Evolutionary conservation across 2,888 invertebrate species (phyloP).

Genomic region (Drosophila mettleri): DNA sequence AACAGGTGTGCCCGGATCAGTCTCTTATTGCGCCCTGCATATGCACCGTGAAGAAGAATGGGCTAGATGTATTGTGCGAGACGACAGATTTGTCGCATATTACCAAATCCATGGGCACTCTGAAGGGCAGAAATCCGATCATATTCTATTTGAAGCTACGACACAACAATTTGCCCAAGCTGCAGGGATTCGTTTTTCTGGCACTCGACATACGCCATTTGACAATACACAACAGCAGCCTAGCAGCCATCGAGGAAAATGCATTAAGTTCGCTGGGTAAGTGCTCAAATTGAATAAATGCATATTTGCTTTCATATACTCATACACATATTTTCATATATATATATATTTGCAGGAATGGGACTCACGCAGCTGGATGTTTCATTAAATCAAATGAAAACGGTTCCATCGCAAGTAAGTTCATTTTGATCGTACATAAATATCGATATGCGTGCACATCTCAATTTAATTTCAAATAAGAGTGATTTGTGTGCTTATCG

Average conservation of each 20-base stretch:
- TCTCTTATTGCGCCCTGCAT: slow-evolving; percentile 92
- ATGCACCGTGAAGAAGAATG: slow-evolving; percentile 94
- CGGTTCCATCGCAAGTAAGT: slow-evolving; percentile 89
- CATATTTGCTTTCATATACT: background rate
- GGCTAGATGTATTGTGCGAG: slow-evolving; percentile 95
- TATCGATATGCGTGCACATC: slow-evolving; percentile 2
- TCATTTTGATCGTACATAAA: slow-evolving; percentile 4
- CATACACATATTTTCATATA: background rate
- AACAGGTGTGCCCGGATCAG: slow-evolving; percentile 91
- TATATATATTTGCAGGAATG: slow-evolving; percentile 87
- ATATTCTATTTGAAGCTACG: slow-evolving; percentile 95
- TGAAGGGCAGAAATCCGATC: slow-evolving; percentile 92
- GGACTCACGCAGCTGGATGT: slow-evolving; percentile 95
- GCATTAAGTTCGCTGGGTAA: slow-evolving; percentile 94
- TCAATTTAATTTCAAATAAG: background rate
- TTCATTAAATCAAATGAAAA: slow-evolving; percentile 92
- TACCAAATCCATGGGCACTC: slow-evolving; percentile 91
- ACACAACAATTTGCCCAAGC: slow-evolving; percentile 93
- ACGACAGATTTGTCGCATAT: slow-evolving; percentile 93
- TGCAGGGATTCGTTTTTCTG: slow-evolving; percentile 94
- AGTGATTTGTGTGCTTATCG: slow-evolving; percentile 8
- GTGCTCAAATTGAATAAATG: slow-evolving; percentile 53
- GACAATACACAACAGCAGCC: slow-evolving; percentile 94
- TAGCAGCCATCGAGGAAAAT: slow-evolving; percentile 94
- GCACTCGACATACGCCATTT: slow-evolving; percentile 95